These are phyloP conservation scores for Spodoptera picta DNA, from an alignment of 2,888 invertebrate genomes.

Conservation along the genomic window DNA sequence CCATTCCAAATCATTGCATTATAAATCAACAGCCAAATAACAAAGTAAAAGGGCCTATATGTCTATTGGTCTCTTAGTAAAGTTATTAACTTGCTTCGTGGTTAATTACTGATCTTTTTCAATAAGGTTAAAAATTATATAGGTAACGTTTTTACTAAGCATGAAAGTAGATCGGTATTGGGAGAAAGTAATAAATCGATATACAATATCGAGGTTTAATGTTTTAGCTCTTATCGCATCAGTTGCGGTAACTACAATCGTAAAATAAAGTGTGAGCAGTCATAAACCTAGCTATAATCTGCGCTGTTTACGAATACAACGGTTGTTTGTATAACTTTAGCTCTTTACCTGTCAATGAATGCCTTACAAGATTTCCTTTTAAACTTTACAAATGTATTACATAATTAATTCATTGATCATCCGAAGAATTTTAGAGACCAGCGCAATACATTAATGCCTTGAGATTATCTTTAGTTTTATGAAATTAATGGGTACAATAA, in stretches of 20 bases:
- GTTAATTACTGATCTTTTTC: too few species aligned
- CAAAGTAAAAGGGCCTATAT: too few species aligned
- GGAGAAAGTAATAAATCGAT: constrained; percentile 7
- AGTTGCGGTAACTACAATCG: constrained; percentile 38
- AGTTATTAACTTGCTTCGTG: too few species aligned
- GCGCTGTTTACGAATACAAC: constrained; percentile 24
- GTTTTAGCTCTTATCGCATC: constrained; percentile 32
- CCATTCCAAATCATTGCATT: too few species aligned
- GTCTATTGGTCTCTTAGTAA: too few species aligned
- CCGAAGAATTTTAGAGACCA: neutral
- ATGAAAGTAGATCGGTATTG: constrained; percentile 1
- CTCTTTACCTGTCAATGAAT: constrained; percentile 25
- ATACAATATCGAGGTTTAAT: constrained; percentile 5
- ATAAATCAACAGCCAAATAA: too few species aligned
- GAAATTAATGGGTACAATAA: too few species aligned
- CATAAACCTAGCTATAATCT: constrained; percentile 43
- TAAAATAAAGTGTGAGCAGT: constrained; percentile 41
- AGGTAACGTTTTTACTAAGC: neutral
- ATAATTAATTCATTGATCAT: neutral
- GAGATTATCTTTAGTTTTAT: too few species aligned
- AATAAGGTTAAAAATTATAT: too few species aligned
- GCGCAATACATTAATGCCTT: too few species aligned
- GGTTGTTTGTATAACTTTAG: constrained; percentile 27
- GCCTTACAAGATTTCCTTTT: constrained; percentile 20
- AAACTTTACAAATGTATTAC: neutral